Conservation (phyloP, 2,888 invertebrate genomes). For the Platycheirus albimanus region DNA sequence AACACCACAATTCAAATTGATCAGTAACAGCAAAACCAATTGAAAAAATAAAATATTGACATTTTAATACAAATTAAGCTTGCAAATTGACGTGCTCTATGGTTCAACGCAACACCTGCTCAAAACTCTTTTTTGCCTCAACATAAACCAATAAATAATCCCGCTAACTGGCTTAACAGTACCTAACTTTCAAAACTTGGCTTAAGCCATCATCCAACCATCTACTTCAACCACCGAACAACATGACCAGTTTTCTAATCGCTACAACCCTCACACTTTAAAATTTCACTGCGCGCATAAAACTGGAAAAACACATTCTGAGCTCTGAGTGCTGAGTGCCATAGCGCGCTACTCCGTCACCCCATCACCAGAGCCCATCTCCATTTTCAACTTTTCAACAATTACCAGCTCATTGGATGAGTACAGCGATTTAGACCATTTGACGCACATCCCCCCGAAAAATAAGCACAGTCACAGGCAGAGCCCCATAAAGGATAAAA, state of each 20-base stretch:
- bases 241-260: slow-evolving; percentile 66
- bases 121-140: too few relatives aligned
- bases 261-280: slow-evolving; percentile 37
- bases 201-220: slow-evolving; percentile 22
- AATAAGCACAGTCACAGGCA: slow-evolving; percentile 43
- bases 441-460: slow-evolving; percentile 68
- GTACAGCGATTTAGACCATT: slow-evolving; percentile 70
- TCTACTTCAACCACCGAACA: slow-evolving; percentile 39
- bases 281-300: neutral
- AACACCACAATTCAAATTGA: too few relatives aligned
- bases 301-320: slow-evolving; percentile 23
- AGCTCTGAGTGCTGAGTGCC: slow-evolving; percentile 23
- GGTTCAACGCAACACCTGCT: too few relatives aligned
- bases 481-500: slow-evolving; percentile 23
- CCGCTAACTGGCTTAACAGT: too few relatives aligned
- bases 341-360: slow-evolving; percentile 11
- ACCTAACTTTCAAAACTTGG: too few relatives aligned
- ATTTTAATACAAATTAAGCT: too few relatives aligned
- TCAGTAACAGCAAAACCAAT: too few relatives aligned
- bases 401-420: slow-evolving; percentile 74
- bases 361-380: slow-evolving; percentile 40
- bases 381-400: slow-evolving; percentile 56
- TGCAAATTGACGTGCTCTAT: too few relatives aligned
- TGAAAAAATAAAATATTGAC: too few relatives aligned
- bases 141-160: too few relatives aligned